Evolutionary conservation across 2,797 vertebrate species (phyloP), one percentile per base, ranked within the genome.

Genomic region (Antennarius maculatus): DNA sequence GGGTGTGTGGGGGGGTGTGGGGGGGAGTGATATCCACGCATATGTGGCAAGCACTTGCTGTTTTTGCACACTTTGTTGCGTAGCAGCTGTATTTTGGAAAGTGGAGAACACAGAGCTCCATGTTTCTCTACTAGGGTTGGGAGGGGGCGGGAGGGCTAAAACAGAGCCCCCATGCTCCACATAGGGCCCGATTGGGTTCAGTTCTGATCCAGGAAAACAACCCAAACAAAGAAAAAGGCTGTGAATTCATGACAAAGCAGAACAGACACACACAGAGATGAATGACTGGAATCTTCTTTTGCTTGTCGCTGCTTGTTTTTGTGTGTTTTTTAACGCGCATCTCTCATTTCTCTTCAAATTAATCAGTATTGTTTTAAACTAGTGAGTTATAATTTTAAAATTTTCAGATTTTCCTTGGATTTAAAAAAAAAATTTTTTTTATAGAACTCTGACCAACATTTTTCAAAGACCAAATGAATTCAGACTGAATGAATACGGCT

Each of bases 31-130:
- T 71, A 67, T 88, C 74, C 77, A 47, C 51, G 69, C 74, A 78
- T 71, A 77, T 90, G 85, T 92, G 91, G 82, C 89, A 87, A 81
- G 81, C 91, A 89, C 85, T 91, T 90, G 86, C 57, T 93, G 91
- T 92, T 93, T 92, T 82, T 78, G 82, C 71, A 63, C 79, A 87
- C 85, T 91, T 88, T 89, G 92, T 93, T 93, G 92, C 92, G 65
- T 92, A 92, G 93, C 92, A 93, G 92, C 91, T 93, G 88, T 93
- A 93, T 93, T 94, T 93, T 92, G 92, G 91, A 93, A 93, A 93
- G 84, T 86, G 29, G 34, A 12, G 64, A 34, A 43, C 42, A 43
- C 14, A 43, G 42, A 43, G 42, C 42, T 15, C 13, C 42, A 43
- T 15, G 42, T 43, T 43, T 43, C 42, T 43, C 42, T 15, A 14